These are phyloP conservation scores for Cosmia pyralina DNA, from an alignment of 2,888 invertebrate species.

Conservation along the genomic window DNA sequence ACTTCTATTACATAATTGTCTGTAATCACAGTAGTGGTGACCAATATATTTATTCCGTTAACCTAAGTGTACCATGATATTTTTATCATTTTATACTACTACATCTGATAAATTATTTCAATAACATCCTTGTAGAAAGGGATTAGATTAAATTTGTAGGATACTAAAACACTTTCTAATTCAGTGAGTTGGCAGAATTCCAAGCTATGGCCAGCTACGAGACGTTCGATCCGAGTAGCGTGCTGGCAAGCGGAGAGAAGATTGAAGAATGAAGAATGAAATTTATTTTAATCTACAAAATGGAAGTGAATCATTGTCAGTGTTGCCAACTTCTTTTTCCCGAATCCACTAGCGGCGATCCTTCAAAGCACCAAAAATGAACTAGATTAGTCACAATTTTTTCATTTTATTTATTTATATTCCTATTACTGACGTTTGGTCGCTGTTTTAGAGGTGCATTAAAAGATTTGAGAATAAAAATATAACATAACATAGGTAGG, in stretches of 20 bases:
- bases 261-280: constrained; percentile 66
- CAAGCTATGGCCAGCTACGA: constrained; percentile 70
- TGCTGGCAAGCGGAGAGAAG: constrained; percentile 73
- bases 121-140: constrained; percentile 29
- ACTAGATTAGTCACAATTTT: too few relatives aligned
- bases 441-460: too few relatives aligned
- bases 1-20: constrained; percentile 51
- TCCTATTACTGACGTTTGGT: too few relatives aligned
- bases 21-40: constrained; percentile 59
- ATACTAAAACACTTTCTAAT: constrained; percentile 61
- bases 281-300: too few relatives aligned
- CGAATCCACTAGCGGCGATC: too few relatives aligned
- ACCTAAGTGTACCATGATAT: constrained; percentile 19
- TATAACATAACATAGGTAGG: too few relatives aligned
- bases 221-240: constrained; percentile 71
- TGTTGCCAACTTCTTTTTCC: too few relatives aligned
- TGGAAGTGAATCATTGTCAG: not conserved
- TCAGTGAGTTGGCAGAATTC: constrained; percentile 71
- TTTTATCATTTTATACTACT: constrained; percentile 41
- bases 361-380: too few relatives aligned
- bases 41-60: constrained; percentile 35
- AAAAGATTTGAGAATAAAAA: too few relatives aligned
- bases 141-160: constrained; percentile 32
- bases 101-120: constrained; percentile 37
- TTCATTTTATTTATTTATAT: too few relatives aligned